These are phyloP conservation scores for Ridgeia piscesae DNA, from an alignment of 1,140 invertebrate species.

Conservation along the genomic window DNA sequence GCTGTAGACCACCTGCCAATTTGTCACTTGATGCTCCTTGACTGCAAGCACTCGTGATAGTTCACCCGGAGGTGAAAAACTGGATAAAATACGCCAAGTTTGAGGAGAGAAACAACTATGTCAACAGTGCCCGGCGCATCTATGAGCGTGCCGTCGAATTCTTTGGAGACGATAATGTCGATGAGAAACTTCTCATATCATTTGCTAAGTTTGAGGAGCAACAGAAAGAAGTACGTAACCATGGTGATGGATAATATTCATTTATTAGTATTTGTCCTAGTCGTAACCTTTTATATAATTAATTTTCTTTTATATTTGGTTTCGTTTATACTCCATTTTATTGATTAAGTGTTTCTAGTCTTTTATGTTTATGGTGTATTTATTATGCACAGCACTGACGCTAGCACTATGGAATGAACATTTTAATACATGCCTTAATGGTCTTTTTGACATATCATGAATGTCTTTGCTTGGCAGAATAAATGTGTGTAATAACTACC, in stretches of 20 bases:
- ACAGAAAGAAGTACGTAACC: constrained; percentile 78
- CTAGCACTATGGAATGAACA: background rate
- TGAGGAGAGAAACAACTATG: constrained; percentile 93
- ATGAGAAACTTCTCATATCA: constrained; percentile 91
- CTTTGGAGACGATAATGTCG: constrained; percentile 94
- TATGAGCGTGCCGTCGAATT: constrained; percentile 96
- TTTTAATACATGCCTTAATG: background rate
- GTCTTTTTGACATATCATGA: background rate
- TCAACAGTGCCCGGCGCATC: constrained; percentile 83
- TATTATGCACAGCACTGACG: too few species aligned
- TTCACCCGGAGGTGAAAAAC: constrained; percentile 91
- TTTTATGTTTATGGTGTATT: too few species aligned
- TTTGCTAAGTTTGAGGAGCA: constrained; percentile 99
- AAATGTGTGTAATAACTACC: background rate
- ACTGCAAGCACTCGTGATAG: constrained; percentile 73
- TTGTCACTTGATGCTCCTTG: constrained; percentile 43
- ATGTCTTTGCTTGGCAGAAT: background rate
- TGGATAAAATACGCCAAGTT: constrained; percentile 92
- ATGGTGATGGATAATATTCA: background rate
- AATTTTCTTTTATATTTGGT: too few species aligned
- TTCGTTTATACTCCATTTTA: too few species aligned
- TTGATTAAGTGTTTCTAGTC: too few species aligned
- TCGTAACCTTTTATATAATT: too few species aligned
- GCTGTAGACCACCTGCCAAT: background rate
- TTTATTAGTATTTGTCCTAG: background rate